Evolutionary conservation across 2,113 vertebrate species (phyloP), one percentile per base, ranked within the genome.

Genomic region (Ciconia stormi): DNA sequence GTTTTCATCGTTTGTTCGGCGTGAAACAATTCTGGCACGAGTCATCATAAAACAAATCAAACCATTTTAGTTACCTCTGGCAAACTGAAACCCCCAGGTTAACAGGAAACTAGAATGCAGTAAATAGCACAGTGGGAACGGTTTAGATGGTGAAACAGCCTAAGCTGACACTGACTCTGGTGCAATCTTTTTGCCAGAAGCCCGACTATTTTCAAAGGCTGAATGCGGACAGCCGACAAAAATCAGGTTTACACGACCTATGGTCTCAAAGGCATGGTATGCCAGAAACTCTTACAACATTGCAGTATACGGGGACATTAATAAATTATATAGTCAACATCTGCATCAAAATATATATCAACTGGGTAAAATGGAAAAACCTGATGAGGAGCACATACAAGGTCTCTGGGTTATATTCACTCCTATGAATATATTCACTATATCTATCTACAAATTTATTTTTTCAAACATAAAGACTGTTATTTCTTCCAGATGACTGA

Each of bases 1-100:
- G 87, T 69, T 87, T 91, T 90, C 72, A 67, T 77, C 6, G 1
- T 86, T 72, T 61, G 52, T 78, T 90, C 17, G 2, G 55, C 3
- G 3, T 16, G n/a, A 83, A 94, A 84, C 42, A 46, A 49, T 89
- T 80, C 69, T 95, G 95, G 85, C 87, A 69, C 11, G 10, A 94
- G 79, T 47, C 66, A 62, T 83, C 71, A 58, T 32, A 69, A 89
- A 76, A 73, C 87, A 92, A 76, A 79, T 67, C 58, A 85, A 62
- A 72, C 27, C 0, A 0, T 16, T 77, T 81, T 50, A 69, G 69
- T 87, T 80, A 92, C 76, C 69, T 66, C 82, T 84, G 82, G 83
- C 88, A 73, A 89, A 63, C 42, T 34, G 69, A 93, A 89, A 62
- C 16, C 32, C 38, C 21, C 34, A 69, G 86, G 63, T 86, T 72